Evolutionary conservation across 2,113 vertebrate genomes (phyloP).

Genomic region (Trochalopteron elliotii): DNA sequence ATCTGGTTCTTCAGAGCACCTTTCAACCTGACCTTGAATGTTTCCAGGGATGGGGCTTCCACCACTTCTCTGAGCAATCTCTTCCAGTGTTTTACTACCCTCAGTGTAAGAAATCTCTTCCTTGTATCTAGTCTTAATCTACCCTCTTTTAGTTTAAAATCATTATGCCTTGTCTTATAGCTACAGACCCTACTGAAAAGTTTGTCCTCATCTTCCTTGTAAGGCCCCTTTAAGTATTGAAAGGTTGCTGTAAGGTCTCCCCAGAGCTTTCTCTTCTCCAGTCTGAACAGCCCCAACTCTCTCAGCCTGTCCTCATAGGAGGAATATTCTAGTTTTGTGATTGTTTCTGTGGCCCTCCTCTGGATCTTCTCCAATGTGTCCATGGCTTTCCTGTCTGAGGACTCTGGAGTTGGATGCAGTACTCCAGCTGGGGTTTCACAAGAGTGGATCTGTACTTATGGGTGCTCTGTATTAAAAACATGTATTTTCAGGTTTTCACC

Average conservation of each 20-base stretch:
- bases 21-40: not conserved
- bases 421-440: not conserved
- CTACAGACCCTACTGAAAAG: not conserved
- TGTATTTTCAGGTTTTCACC: not conserved
- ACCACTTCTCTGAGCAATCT: not conserved
- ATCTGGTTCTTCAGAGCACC: not conserved
- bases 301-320: not conserved
- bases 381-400: not conserved
- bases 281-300: not conserved
- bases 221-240: not conserved
- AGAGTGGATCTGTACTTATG: rapidly evolving
- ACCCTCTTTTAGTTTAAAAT: not conserved
- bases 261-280: not conserved
- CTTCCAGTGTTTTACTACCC: not conserved
- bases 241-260: rapidly evolving
- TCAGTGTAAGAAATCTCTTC: not conserved
- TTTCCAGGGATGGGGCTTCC: not conserved
- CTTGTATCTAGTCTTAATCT: not conserved
- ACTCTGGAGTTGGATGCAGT: not conserved
- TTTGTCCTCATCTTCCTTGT: not conserved
- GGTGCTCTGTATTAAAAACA: not conserved
- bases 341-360: not conserved
- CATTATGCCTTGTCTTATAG: not conserved
- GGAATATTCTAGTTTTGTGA: not conserved
- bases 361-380: not conserved